Evolutionary conservation across 2,888 invertebrate genomes (phyloP).

Genomic region (Agonum fuliginosum): DNA sequence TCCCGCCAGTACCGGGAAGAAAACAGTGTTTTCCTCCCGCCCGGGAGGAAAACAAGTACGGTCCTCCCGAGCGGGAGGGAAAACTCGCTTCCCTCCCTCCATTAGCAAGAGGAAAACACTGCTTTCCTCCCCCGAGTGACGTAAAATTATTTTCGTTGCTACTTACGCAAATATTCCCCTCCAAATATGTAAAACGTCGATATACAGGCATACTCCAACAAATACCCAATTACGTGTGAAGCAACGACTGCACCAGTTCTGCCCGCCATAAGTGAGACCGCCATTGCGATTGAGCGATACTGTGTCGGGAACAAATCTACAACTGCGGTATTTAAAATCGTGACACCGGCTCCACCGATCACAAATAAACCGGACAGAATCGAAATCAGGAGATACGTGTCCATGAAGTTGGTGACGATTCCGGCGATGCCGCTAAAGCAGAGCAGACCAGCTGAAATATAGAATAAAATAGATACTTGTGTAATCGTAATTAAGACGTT

Average conservation of each 20-base stretch:
- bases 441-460: constrained; percentile 62
- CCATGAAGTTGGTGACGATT: constrained; percentile 68
- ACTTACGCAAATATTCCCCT: constrained; percentile 69
- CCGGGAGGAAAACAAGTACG: no score
- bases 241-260: constrained; percentile 74
- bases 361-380: constrained; percentile 68
- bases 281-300: constrained; percentile 74
- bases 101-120: no score
- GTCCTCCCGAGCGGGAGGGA: no score
- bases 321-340: constrained; percentile 69
- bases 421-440: constrained; percentile 67
- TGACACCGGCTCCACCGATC: constrained; percentile 68
- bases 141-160: no score
- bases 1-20: no score
- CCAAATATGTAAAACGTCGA: constrained; percentile 71
- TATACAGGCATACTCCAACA: constrained; percentile 73
- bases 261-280: constrained; percentile 75
- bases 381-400: constrained; percentile 65
- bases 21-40: no score
- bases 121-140: no score
- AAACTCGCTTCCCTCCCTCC: no score
- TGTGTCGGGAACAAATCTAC: constrained; percentile 72
- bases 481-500: no score
- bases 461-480: not conserved
- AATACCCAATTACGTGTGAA: constrained; percentile 71